Percentiles rank a stretch among this genome's conserved stretches.
Conservation (phyloP, 2,113 vertebrate species). For the Nothoprocta perdicaria region DNA sequence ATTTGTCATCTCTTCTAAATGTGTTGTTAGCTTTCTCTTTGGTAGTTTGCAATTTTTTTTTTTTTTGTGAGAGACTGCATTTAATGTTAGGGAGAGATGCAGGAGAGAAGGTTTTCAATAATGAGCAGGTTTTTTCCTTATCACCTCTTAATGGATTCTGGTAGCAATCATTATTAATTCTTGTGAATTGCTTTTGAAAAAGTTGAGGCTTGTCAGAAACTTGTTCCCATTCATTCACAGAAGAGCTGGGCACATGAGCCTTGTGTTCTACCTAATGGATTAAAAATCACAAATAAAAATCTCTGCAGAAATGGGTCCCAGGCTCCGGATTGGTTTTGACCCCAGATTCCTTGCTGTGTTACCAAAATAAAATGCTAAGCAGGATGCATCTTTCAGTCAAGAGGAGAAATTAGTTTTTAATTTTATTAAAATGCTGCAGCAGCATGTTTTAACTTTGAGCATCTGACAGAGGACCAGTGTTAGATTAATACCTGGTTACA, state of each 20-base stretch:
- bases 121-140: not conserved
- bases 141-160: not conserved
- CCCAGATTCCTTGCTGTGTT: not conserved
- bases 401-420: not conserved
- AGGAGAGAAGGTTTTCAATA: not conserved
- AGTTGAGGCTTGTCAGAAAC: not conserved
- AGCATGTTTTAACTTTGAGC: constrained; percentile 41
- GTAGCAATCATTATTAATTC: not conserved
- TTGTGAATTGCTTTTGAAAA: not conserved
- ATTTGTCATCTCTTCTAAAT: not conserved
- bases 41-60: not conserved
- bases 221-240: not conserved
- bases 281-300: not conserved
- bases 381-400: not conserved
- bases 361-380: constrained; percentile 43
- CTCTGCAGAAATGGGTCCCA: not conserved
- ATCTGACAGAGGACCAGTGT: constrained; percentile 63
- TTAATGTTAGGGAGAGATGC: not conserved
- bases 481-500: constrained; percentile 74
- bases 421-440: constrained; percentile 52
- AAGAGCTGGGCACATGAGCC: not conserved
- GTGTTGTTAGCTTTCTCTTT: not conserved
- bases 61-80: not conserved
- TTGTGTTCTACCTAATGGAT: not conserved
- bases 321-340: not conserved